Base-by-base conservation (phyloP, 2,888 invertebrate species). In the Liposcelis brunnea region DNA sequence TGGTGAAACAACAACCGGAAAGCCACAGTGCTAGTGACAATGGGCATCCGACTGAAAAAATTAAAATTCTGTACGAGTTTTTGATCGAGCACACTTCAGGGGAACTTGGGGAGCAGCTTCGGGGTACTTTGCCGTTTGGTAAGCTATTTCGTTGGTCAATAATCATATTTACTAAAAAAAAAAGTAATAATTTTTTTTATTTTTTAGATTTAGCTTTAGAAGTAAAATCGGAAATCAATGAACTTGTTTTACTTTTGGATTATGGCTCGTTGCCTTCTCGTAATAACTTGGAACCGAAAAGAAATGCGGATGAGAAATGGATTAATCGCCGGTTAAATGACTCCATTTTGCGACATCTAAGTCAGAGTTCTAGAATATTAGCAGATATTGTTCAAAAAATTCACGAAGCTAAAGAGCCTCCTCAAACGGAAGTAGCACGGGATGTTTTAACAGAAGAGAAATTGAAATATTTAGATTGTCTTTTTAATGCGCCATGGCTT, bases 331-430 rank as follows among this genome's bases (percentile, higher is more conserved):
- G 34, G 12, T 31, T 50, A 14, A 36, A 40, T 2, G 50, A 49
- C 32, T 12, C 48, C 31, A 43, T 52, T 31, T 38, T 54, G 3
- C 48, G 50, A 37, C 79, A 78, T 54, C 66, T 80, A 2, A 71
- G 75, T 45, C 65, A 71, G 37, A 70, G 77, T 50, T 78, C 78
- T 54, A 78, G 79, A 77, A 65, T 79, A 0, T 56, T 80, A 36
- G 77, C 77, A 1, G 74, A 76, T 55, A 67, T 80, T n/a, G 67
- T 79, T 19, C 73, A 72, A 53, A 72, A 72, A 56, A 71, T 79
- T 50, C 72, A 77, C 52, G 67, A 69, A 1, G 64, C 72, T 5
- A 63, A 67, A 4, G 49, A 49, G 31, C 36, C 19, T 3, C 40
- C 19, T 4, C 5, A 21, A 12, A n/a, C 21, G 15, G 40, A 40